Base-by-base conservation (phyloP, 2,888 invertebrate species). In the Mesorhabditis sp. region DNA sequence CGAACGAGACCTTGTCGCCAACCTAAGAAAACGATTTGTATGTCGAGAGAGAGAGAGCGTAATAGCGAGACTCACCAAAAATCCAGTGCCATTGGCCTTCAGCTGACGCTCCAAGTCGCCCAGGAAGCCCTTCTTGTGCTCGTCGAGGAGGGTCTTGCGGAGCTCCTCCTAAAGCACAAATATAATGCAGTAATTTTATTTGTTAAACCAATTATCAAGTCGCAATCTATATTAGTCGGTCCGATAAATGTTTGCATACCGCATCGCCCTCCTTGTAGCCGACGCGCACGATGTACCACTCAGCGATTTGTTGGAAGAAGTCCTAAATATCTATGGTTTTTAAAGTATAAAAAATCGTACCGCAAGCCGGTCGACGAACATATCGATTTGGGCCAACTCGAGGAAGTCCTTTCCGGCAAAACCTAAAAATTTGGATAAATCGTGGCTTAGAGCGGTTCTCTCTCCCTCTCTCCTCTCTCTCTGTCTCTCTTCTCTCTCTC, bases 291-390 rank as follows among this genome's bases (percentile, higher is more conserved):
- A 50, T n/a, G n/a, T 50, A 50, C 58, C 58, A 50, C 7, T 50
- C 58, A n/a, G 58, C 58, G n/a, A 50, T 50, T 50, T 50, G 7
- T 50, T 10, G 7, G 10, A 50, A 50, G n/a, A 13, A 50, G n/a
- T 50, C 58, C 58, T 50, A 50, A 50, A 50, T 50, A 50, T 50
- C 28, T 28, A 28, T 50, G 58, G 58, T 50, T 50, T 50, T 50
- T 2, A 50, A 50, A 50, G n/a, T 50, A 50, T 10, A 2, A 2
- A 50, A 13, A 13, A 10, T n/a, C 58, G 7, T 13, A 50, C 58
- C 58, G 58, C n/a, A 50, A 13, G n/a, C 7, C n/a, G n/a, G n/a
- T 50, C 58, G 2, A 50, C 58, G n/a, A 50, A 13, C 58, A 50
- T 50, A n/a, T 50, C 58, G 10, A 50, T 50, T 50, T 50, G 58